Conservation (phyloP, 2,113 vertebrate species). For the Mesoclemmys tuberculata region DNA sequence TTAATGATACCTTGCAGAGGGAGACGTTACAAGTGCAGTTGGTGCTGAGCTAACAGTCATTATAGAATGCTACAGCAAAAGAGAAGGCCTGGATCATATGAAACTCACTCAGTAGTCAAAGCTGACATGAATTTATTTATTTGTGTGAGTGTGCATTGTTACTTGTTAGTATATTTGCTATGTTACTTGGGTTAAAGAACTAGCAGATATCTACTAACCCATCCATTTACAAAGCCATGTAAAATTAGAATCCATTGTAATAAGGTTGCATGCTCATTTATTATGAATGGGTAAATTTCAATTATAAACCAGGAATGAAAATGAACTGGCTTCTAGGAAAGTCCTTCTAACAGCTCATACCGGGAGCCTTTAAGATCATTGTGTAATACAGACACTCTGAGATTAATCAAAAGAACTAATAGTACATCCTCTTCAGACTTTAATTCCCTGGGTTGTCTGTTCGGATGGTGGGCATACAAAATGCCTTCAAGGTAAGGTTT, state of each 20-base stretch:
- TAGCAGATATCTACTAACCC: background rate
- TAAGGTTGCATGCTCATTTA: background rate
- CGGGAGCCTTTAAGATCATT: background rate
- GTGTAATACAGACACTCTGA: background rate
- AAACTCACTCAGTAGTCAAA: background rate
- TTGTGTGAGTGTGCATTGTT: background rate
- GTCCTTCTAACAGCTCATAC: background rate
- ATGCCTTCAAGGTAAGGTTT: constrained; percentile 45
- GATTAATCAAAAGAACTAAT: constrained; percentile 37
- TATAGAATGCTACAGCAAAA: background rate
- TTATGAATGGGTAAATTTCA: background rate
- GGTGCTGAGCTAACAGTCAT: background rate
- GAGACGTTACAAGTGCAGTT: background rate
- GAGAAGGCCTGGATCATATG: accelerated
- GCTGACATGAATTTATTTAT: background rate
- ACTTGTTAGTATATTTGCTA: background rate
- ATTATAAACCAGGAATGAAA: background rate
- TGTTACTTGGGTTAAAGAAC: background rate
- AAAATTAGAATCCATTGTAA: background rate
- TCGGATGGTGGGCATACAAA: constrained; percentile 31
- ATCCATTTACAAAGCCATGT: background rate
- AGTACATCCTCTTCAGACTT: background rate
- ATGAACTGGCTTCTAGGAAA: constrained; percentile 16
- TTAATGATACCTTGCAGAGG: background rate
- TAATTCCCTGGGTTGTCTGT: constrained; percentile 11